phyloP scores from a whole-genome alignment of 2,888 invertebrate genomes.

The Lasioglossum figueresi region DNA sequence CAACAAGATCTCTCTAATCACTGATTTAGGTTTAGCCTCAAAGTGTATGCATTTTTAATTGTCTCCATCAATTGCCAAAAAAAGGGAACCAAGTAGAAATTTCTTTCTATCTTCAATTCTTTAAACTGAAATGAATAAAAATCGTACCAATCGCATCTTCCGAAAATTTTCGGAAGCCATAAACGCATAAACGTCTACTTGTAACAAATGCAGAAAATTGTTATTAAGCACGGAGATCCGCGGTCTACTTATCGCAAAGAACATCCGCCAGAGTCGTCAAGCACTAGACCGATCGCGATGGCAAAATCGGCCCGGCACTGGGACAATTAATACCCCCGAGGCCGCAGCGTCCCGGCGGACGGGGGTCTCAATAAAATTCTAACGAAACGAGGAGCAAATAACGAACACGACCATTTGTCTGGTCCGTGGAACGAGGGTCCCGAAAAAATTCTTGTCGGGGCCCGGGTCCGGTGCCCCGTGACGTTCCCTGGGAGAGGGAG shows the following conservation, averaged over 20 bases:
- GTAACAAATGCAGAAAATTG: background rate
- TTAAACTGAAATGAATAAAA: background rate
- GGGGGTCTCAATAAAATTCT: background rate
- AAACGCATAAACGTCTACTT: too few relatives aligned
- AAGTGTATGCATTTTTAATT: background rate
- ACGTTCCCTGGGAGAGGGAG: conserved; percentile 49
- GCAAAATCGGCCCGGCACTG: background rate
- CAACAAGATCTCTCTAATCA: background rate
- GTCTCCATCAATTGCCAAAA: too few relatives aligned
- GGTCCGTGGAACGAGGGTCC: background rate
- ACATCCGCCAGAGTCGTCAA: background rate
- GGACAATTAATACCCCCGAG: background rate
- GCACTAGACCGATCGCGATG: background rate
- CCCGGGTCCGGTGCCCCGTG: conserved; percentile 23
- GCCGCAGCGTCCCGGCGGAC: background rate
- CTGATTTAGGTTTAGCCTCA: background rate
- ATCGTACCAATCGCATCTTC: too few relatives aligned
- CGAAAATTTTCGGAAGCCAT: too few relatives aligned
- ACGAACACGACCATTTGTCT: conserved; percentile 10
- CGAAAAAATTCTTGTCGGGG: conserved; percentile 38
- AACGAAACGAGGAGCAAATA: conserved; percentile 14
- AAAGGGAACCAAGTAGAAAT: background rate
- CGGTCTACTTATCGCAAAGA: background rate
- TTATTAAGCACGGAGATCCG: background rate
- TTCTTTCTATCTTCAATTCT: background rate